Evolutionary conservation across 2,113 vertebrate genomes (phyloP), one percentile per base, ranked within the genome.

Genomic region (Axis porcinus): DNA sequence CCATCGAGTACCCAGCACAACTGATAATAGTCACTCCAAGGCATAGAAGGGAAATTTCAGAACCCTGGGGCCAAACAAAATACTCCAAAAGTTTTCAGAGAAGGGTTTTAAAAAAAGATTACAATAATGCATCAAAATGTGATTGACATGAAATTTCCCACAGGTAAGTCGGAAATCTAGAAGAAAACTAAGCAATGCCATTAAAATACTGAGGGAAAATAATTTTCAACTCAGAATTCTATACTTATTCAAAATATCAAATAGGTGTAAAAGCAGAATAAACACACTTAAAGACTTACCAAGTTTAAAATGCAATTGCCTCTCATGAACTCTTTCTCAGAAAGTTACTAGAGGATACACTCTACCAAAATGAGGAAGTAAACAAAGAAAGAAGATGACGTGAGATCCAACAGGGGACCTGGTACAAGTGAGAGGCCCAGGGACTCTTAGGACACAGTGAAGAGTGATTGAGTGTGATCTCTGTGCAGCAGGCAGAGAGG

Each of bases 181-280:
- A 79, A 76, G 23, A 82, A 78, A 89, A 96, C 40, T 7, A 45
- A 93, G 10, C 14, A 62, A 86, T 76, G 76, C 19, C 57, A 70
- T 76, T 40, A 83, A 93, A 87, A 76, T 54, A 43, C 74, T 16
- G 52, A 47, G 21, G 3, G 55, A 95, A 88, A 84, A 70, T 92
- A 58, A 83, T 47, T 70, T 93, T 67, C 33, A 94, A 54, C 10
- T 52, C 76, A 85, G 70, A 81, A 93, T 96, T 92, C 11, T 17
- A 87, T 58, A 36, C 36, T 83, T 60, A 62, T 25, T 97, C n/a
- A 74, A 94, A 96, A 89, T 94, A 84, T 76, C 36, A 92, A 57
- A n/a, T 92, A 70, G 83, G 74, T 45, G 4, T 76, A 45, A 87
- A 79, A 52, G 16, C 45, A 54, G 10, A 94, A 90, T 91, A 84